phyloP scores from a whole-genome alignment of 2,113 vertebrate species.

The Bujurquina vittata region DNA sequence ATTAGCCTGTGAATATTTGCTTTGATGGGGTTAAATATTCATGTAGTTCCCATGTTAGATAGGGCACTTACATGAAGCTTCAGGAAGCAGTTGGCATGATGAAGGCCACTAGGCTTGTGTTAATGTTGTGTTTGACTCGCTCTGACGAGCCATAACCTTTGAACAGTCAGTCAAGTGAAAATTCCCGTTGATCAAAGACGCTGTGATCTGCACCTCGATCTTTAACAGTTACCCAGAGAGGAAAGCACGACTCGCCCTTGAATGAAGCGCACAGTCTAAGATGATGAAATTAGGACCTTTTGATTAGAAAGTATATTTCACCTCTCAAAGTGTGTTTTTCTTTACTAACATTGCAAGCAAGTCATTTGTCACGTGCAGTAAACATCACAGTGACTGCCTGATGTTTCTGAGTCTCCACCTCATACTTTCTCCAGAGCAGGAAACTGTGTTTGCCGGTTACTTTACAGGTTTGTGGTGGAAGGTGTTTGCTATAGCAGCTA shows the following conservation, averaged over 20 bases:
- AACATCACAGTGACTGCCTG: slow-evolving; percentile 10
- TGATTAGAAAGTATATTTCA: neutral
- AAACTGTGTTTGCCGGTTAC: neutral
- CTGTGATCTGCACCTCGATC: neutral
- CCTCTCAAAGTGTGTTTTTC: neutral
- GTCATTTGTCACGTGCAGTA: neutral
- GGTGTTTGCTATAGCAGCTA: slow-evolving; percentile 4
- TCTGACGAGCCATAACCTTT: neutral
- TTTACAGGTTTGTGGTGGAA: neutral
- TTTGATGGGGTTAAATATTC: neutral
- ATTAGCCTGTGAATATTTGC: neutral
- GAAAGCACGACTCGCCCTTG: neutral
- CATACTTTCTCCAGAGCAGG: neutral
- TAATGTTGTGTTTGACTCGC: neutral
- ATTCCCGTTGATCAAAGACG: neutral
- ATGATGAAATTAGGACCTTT: neutral
- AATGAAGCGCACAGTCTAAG: neutral
- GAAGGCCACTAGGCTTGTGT: neutral
- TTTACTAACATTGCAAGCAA: neutral
- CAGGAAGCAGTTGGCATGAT: neutral
- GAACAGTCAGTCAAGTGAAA: neutral
- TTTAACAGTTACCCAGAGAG: neutral
- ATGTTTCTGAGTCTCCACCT: neutral
- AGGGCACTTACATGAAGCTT: neutral
- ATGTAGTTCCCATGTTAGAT: neutral